Evolutionary conservation across 2,797 vertebrate species (phyloP).

Genomic region (Poeciliopsis gracilis): DNA sequence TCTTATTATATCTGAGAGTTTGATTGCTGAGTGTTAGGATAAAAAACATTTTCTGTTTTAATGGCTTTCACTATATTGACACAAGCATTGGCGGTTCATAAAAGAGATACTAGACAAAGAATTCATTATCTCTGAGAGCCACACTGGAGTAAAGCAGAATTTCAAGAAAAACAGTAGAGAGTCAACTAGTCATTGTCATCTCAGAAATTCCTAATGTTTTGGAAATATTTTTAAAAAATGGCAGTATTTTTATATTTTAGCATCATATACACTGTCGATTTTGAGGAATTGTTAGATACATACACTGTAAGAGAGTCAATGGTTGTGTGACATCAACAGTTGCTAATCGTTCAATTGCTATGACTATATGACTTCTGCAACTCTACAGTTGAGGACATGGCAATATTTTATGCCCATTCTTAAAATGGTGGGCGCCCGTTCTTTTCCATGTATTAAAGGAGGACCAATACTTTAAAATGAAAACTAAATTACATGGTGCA

Average conservation of each 20-base stretch:
- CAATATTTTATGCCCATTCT: neutral
- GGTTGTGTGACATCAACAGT: neutral
- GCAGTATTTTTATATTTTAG: neutral
- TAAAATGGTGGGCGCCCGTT: neutral
- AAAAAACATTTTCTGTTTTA: neutral
- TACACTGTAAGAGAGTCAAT: neutral
- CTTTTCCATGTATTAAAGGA: neutral
- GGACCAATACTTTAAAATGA: conserved; percentile 19
- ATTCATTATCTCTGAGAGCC: conserved; percentile 27
- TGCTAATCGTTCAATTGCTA: neutral
- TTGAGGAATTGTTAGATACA: neutral
- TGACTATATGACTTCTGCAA: neutral
- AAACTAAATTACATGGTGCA: conserved; percentile 37
- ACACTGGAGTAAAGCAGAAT: conserved; percentile 25
- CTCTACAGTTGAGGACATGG: neutral
- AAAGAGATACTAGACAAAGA: conserved; percentile 25
- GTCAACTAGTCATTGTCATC: conserved; percentile 16
- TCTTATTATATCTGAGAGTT: conserved; percentile 7
- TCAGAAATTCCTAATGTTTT: neutral
- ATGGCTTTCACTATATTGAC: conserved; percentile 11
- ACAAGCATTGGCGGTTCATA: conserved; percentile 1
- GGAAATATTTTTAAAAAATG: neutral
- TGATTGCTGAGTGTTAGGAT: neutral
- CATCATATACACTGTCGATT: neutral
- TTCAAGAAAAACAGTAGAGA: conserved; percentile 33